Conservation (phyloP, 2,797 vertebrate genomes). For the Cyprinella venusta region DNA sequence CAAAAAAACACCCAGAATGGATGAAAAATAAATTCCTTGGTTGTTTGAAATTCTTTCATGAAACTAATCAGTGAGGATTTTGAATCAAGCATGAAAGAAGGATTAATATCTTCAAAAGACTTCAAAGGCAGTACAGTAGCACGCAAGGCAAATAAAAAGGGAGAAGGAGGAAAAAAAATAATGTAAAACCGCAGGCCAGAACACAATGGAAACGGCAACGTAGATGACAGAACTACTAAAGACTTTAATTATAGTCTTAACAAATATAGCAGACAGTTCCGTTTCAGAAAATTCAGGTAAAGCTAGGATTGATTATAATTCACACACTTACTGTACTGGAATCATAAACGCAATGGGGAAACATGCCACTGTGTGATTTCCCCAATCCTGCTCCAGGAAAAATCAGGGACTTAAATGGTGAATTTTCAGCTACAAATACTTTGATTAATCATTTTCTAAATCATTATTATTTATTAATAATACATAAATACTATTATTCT, state of each 20-base stretch:
- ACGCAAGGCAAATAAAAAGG: constrained; percentile 3
- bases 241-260: background rate
- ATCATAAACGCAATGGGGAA: background rate
- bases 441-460: background rate
- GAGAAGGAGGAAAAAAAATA: background rate
- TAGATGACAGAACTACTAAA: background rate
- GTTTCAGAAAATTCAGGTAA: background rate
- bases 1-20: constrained; percentile 20
- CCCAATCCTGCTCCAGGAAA: background rate
- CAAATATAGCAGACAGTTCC: background rate
- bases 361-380: background rate
- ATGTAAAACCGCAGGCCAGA: background rate
- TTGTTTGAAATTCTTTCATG: constrained; percentile 30
- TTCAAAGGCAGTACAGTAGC: constrained; percentile 43
- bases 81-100: constrained; percentile 28
- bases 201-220: background rate
- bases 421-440: background rate
- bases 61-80: constrained; percentile 23
- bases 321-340: background rate
- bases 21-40: constrained; percentile 33
- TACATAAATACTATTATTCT: background rate
- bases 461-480: background rate
- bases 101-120: constrained; percentile 34
- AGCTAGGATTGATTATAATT: background rate
- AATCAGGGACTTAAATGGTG: background rate